These are phyloP conservation scores for Nannospalax galili DNA, from an alignment of 2,113 vertebrate genomes.

Conservation along the genomic window DNA sequence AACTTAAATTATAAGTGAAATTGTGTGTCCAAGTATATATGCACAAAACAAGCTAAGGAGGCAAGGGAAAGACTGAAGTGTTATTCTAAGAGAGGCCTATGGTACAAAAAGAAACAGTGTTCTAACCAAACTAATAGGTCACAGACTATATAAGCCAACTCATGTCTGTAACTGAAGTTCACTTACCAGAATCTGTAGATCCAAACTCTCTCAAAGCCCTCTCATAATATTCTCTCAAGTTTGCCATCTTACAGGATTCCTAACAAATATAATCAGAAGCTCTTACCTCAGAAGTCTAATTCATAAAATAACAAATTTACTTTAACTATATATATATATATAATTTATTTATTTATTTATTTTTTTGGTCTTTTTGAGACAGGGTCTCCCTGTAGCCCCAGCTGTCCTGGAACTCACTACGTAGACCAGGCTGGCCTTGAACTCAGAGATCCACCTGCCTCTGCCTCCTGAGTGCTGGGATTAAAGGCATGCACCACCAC, in stretches of 20 bases:
- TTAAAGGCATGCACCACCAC: too few relatives aligned
- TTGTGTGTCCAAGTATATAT: background rate
- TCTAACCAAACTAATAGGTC: background rate
- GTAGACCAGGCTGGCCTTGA: too few relatives aligned
- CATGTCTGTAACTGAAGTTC: background rate
- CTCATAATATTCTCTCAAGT: slow-evolving; percentile 95
- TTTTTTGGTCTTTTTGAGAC: too few relatives aligned
- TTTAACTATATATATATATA: slow-evolving; percentile 24
- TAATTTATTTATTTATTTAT: too few relatives aligned
- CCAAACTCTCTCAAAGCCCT: slow-evolving; percentile 96
- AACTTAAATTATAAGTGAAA: slow-evolving; percentile 56
- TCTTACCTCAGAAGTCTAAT: slow-evolving; percentile 29
- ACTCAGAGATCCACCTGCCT: too few relatives aligned
- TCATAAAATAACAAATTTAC: slow-evolving; percentile 20
- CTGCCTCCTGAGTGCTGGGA: too few relatives aligned
- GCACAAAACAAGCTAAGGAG: background rate
- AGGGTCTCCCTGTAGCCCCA: too few relatives aligned
- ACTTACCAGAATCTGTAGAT: slow-evolving; percentile 90
- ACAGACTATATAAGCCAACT: background rate
- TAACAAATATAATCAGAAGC: slow-evolving; percentile 80
- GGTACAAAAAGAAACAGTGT: background rate
- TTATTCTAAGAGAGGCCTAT: background rate
- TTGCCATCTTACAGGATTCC: slow-evolving; percentile 91
- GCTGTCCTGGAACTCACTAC: too few relatives aligned
- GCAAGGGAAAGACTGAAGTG: background rate